These are phyloP conservation scores for Ochropacha duplaris DNA, from an alignment of 2,888 invertebrate species.

Conservation along the genomic window DNA sequence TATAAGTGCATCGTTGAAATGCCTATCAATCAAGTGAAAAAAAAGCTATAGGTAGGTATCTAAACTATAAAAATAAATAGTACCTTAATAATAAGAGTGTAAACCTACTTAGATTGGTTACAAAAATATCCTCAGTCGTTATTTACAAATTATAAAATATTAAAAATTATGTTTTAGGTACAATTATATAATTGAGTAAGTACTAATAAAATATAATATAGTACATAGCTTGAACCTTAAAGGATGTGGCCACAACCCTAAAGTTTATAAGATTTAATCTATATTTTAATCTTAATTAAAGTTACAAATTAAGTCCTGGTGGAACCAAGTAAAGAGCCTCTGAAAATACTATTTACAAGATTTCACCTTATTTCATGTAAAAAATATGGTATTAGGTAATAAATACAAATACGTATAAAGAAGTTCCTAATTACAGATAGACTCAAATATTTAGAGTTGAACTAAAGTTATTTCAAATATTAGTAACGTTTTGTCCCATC, in stretches of 20 bases:
- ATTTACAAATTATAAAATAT: constrained; percentile 31
- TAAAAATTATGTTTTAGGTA: constrained; percentile 11
- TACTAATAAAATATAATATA: constrained; percentile 38
- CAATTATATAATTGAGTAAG: constrained; percentile 13
- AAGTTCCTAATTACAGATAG: constrained; percentile 8
- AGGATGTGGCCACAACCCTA: constrained; percentile 50
- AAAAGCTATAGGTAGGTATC: neutral
- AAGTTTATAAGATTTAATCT: constrained; percentile 27
- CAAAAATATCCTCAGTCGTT: constrained; percentile 59
- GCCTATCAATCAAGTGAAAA: neutral
- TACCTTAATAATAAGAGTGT: constrained; percentile 20
- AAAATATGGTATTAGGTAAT: constrained; percentile 31
- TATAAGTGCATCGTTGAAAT: neutral
- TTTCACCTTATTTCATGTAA: constrained; percentile 52
- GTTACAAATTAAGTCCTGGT: constrained; percentile 37
- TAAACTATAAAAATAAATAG: constrained; percentile 12
- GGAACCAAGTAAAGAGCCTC: constrained; percentile 74
- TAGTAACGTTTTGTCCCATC: constrained; percentile 17
- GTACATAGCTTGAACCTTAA: constrained; percentile 44
- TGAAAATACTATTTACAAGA: constrained; percentile 70
- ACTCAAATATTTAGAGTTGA: constrained; percentile 7
- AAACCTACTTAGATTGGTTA: constrained; percentile 40
- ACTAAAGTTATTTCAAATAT: constrained; percentile 9
- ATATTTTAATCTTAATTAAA: constrained; percentile 13
- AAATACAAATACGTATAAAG: constrained; percentile 19